Evolutionary conservation across 2,113 vertebrate genomes (phyloP).

Genomic region (Diadophis punctatus): DNA sequence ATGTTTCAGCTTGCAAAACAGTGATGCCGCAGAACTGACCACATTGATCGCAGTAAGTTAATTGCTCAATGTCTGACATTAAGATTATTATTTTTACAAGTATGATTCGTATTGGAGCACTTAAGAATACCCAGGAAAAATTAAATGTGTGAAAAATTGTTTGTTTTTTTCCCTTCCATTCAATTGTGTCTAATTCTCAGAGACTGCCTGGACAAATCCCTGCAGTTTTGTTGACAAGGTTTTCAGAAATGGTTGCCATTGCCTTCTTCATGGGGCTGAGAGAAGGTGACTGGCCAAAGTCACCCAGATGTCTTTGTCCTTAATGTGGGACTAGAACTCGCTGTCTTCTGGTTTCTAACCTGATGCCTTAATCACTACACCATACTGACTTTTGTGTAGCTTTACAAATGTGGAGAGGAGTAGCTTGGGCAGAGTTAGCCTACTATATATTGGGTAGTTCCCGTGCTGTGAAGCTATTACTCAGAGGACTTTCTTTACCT

Average conservation of each 20-base stretch:
- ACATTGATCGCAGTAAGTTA: constrained; percentile 70
- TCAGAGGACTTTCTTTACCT: background rate
- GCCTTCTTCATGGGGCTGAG: background rate
- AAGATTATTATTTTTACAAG: constrained; percentile 10
- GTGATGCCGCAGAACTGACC: constrained; percentile 78
- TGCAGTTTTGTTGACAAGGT: background rate
- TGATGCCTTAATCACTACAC: background rate
- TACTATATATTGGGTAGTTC: background rate
- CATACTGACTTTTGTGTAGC: background rate
- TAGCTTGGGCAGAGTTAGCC: background rate
- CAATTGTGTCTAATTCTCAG: background rate
- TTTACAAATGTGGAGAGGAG: background rate
- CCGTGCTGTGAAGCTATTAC: background rate
- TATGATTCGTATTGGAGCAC: background rate
- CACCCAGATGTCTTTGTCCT: background rate
- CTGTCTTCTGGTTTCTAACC: background rate
- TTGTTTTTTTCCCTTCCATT: background rate
- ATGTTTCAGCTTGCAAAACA: constrained; percentile 74
- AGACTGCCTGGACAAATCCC: background rate
- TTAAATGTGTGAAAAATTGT: background rate
- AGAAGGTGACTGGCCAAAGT: background rate
- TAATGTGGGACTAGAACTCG: background rate
- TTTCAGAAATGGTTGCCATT: background rate
- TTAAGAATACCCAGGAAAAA: background rate
- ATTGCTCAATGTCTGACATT: constrained; percentile 26